phyloP scores from a whole-genome alignment of 2,113 vertebrate species.

The Gambusia holbrooki region DNA sequence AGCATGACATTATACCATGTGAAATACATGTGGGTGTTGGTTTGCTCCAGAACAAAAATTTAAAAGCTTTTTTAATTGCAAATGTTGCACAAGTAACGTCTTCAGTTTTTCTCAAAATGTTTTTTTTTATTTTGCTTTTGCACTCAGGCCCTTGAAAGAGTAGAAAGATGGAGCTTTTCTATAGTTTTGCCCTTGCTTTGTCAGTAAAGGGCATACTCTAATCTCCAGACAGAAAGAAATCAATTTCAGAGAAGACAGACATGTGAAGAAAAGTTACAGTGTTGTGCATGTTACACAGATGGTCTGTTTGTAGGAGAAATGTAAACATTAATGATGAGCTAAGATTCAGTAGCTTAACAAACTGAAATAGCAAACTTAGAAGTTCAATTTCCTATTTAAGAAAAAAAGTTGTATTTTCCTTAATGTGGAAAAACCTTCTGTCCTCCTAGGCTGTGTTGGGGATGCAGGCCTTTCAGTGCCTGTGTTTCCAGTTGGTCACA shows the following conservation, averaged over 20 bases:
- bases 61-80: background rate
- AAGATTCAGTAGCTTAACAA: background rate
- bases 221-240: conserved; percentile 64
- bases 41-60: background rate
- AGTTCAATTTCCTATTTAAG: background rate
- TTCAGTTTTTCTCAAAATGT: background rate
- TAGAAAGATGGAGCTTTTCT: background rate
- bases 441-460: background rate
- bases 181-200: conserved; percentile 51
- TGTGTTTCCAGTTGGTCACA: conserved; percentile 31
- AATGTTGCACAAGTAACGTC: background rate
- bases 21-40: background rate
- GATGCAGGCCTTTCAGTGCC: conserved; percentile 20
- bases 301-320: conserved; percentile 17
- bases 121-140: conserved; percentile 4
- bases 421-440: background rate
- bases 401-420: background rate
- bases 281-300: background rate
- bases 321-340: conserved; percentile 7
- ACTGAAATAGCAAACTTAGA: background rate
- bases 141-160: conserved; percentile 20
- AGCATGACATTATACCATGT: too few species aligned
- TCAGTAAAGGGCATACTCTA: conserved; percentile 52
- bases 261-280: conserved; percentile 33
- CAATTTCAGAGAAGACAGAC: conserved; percentile 51